phyloP scores from a whole-genome alignment of 2,888 invertebrate species.

The Cyaniris semiargus region DNA sequence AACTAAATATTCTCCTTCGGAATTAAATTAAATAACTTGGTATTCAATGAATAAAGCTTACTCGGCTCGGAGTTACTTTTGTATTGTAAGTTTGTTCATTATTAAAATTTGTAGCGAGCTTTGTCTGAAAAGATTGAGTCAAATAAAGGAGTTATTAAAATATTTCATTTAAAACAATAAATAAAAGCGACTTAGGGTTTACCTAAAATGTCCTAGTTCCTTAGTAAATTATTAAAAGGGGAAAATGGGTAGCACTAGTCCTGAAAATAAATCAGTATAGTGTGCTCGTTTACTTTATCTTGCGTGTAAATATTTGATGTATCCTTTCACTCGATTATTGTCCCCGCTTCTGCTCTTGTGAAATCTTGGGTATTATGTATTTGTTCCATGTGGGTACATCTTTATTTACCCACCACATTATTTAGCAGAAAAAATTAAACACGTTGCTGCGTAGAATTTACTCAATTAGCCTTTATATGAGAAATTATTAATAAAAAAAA shows the following conservation, averaged over 20 bases:
- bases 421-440: too few relatives aligned
- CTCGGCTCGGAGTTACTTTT: conserved; percentile 9
- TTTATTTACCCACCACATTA: too few relatives aligned
- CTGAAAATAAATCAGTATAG: neutral
- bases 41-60: conserved; percentile 1
- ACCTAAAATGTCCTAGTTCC: neutral
- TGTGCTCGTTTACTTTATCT: neutral
- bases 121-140: neutral
- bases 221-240: neutral
- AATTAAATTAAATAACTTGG: neutral
- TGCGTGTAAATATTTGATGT: neutral
- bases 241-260: neutral
- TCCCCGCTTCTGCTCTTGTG: neutral
- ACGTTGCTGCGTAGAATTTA: too few relatives aligned
- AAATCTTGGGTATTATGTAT: neutral
- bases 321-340: neutral
- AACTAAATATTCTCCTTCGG: neutral
- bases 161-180: neutral
- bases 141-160: neutral
- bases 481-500: too few relatives aligned
- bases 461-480: too few relatives aligned
- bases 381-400: neutral
- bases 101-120: neutral
- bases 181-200: neutral
- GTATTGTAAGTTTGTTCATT: conserved; percentile 15